Evolutionary conservation across 1,140 invertebrate genomes (phyloP), one percentile per base, ranked within the genome.

Genomic region (Arion vulgaris): DNA sequence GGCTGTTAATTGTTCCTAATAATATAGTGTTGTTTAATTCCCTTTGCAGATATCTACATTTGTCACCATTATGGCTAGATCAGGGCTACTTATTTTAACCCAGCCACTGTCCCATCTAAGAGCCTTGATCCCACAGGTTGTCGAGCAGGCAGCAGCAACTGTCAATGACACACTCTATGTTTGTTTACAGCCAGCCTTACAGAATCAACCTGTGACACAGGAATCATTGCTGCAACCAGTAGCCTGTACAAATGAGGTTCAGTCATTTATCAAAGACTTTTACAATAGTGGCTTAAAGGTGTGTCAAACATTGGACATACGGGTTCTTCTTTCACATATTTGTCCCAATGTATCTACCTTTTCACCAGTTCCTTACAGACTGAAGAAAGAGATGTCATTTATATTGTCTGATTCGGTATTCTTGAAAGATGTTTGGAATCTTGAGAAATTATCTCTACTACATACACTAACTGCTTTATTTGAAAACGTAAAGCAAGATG

Each of bases 31-130:
- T 57, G 19, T 57, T 57, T 57, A 4, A 57, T 57, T 57, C 1
- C 2, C 53, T 19, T 23, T 57, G 15, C 28, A 66, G 62, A 17
- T 66, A 23, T 66, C 62, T 32, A 28, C n/a, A 34, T 66, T 13
- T 13, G 41, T 19, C 41, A 13, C 23, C 28, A 76, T 34, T 0
- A 76, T 76, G 74, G 81, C 74, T 15, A 77, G 66, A 68, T 28
- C 53, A 39, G 88, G 87, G 11, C 81, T 90, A 23, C 76, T 90
- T 38, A 86, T 90, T 51, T 62, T 90, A 34, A 89, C 88, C n/a
- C 82, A 85, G 69, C 89, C 89, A 7, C 28, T 90, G 26, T 80
- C 88, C 23, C 71, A 80, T 15, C 68, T 89, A 15, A 66, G 69
- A 80, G 17, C 83, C 32, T 69, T 73, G 19, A 81, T 89, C n/a